These are phyloP conservation scores for Seriola aureovittata DNA, from an alignment of 2,113 vertebrate genomes.

Conservation along the genomic window DNA sequence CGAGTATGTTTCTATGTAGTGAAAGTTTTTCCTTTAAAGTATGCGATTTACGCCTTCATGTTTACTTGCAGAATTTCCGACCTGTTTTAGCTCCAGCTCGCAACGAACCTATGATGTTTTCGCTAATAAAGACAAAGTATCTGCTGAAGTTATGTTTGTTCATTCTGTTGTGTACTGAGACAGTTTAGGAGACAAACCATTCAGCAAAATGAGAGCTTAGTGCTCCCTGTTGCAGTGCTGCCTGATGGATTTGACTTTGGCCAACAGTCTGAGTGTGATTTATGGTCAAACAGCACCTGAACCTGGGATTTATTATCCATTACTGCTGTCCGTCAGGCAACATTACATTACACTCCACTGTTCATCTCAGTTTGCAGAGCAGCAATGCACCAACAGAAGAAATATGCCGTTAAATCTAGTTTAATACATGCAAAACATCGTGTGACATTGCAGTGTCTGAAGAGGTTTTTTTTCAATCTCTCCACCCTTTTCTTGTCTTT, in stretches of 20 bases:
- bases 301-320: constrained; percentile 83
- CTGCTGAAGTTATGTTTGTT: constrained; percentile 20
- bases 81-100: constrained; percentile 32
- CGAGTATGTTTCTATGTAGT: constrained; percentile 17
- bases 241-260: constrained; percentile 80
- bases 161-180: constrained; percentile 42
- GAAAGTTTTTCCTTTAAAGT: constrained; percentile 32
- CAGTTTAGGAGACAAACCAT: constrained; percentile 60
- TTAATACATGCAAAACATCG: constrained; percentile 58
- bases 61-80: constrained; percentile 53
- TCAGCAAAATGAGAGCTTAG: constrained; percentile 52
- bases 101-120: constrained; percentile 24
- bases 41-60: constrained; percentile 28
- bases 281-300: constrained; percentile 82
- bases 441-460: constrained; percentile 18
- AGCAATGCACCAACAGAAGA: constrained; percentile 47
- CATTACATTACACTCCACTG: constrained; percentile 77
- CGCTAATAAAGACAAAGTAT: constrained; percentile 35
- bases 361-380: constrained; percentile 70
- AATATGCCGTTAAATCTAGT: constrained; percentile 52
- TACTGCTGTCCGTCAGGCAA: constrained; percentile 78
- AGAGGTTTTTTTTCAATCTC: constrained; percentile 15
- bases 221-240: constrained; percentile 68
- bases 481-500: background rate
- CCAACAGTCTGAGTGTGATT: constrained; percentile 77